Evolutionary conservation across 2,113 vertebrate species (phyloP).

Genomic region (Anseranas semipalmata): DNA sequence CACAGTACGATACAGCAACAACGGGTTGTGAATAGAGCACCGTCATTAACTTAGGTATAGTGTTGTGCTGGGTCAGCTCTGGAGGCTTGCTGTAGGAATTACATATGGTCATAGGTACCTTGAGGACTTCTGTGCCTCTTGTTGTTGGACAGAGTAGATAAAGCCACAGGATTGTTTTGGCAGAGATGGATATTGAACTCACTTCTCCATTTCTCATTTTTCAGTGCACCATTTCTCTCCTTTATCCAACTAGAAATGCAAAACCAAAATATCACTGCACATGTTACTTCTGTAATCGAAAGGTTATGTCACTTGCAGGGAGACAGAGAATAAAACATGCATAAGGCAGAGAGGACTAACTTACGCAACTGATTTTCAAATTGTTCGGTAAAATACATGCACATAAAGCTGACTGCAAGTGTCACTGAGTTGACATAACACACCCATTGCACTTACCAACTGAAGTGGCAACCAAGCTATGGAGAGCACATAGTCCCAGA

Average conservation of each 20-base stretch:
- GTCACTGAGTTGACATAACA: slow-evolving; percentile 47
- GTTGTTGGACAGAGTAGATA: neutral
- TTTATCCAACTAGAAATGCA: neutral
- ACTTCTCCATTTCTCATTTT: neutral
- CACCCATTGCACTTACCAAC: neutral
- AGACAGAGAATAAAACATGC: neutral
- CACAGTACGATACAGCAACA: neutral
- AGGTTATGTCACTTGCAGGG: neutral
- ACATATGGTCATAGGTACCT: neutral
- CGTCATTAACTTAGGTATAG: neutral
- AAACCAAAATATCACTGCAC: neutral
- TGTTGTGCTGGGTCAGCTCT: neutral
- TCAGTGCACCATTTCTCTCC: neutral
- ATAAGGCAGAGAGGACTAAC: slow-evolving; percentile 6
- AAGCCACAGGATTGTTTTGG: neutral
- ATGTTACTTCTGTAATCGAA: neutral
- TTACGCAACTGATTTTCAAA: slow-evolving; percentile 9
- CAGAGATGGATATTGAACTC: neutral
- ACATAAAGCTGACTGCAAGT: slow-evolving; percentile 4
- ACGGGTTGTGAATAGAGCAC: neutral
- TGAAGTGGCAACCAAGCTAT: slow-evolving; percentile 18
- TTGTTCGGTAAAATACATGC: slow-evolving; percentile 10
- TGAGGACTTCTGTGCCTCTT: neutral
- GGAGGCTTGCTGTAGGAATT: neutral
- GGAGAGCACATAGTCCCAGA: neutral